A percentile compares a stretch with the other conserved stretches of the same genome.
These are phyloP conservation scores for Brachyalestes nurse DNA, from an alignment of 2,797 vertebrate species.

Conservation along the genomic window DNA sequence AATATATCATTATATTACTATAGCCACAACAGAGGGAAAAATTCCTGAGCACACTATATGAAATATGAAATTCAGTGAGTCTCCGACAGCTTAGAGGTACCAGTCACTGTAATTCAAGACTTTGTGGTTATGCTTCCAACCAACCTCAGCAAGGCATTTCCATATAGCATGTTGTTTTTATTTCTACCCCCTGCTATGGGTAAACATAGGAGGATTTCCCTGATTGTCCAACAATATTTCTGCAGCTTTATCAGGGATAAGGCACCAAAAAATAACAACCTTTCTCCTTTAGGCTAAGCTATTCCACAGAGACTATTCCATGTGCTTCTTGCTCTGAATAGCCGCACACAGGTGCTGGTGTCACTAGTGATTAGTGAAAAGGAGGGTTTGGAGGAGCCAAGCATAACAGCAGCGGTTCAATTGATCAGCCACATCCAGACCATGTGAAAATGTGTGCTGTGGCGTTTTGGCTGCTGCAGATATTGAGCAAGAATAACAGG, in stretches of 20 bases:
- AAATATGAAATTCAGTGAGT: slow-evolving; percentile 33
- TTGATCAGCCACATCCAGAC: slow-evolving; percentile 64
- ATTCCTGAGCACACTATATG: slow-evolving; percentile 16
- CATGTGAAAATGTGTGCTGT: slow-evolving; percentile 60
- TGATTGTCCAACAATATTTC: slow-evolving; percentile 43
- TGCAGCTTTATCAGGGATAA: slow-evolving; percentile 31
- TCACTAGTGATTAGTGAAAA: slow-evolving; percentile 59
- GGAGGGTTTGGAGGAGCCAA: slow-evolving; percentile 59
- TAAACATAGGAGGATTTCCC: slow-evolving; percentile 36
- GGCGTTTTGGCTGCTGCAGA: slow-evolving; percentile 59
- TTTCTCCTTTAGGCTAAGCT: slow-evolving; percentile 16
- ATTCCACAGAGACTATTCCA: slow-evolving; percentile 30
- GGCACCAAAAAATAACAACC: slow-evolving; percentile 22
- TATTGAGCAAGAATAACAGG: slow-evolving; percentile 54
- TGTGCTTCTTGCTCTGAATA: slow-evolving; percentile 51
- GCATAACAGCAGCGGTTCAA: slow-evolving; percentile 71
- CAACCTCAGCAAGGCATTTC: slow-evolving; percentile 29
- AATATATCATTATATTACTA: slow-evolving; percentile 27
- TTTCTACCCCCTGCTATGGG: slow-evolving; percentile 20
- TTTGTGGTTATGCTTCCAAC: slow-evolving; percentile 34
- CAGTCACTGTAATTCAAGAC: slow-evolving; percentile 52
- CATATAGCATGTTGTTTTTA: slow-evolving; percentile 22
- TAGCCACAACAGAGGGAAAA: slow-evolving; percentile 38
- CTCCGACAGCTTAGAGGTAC: slow-evolving; percentile 33
- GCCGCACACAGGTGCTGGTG: slow-evolving; percentile 59